Percentiles rank a stretch among this genome's conserved stretches.
Evolutionary conservation across 2,797 vertebrate genomes (phyloP).

Genomic region (Serranus cabrilla): DNA sequence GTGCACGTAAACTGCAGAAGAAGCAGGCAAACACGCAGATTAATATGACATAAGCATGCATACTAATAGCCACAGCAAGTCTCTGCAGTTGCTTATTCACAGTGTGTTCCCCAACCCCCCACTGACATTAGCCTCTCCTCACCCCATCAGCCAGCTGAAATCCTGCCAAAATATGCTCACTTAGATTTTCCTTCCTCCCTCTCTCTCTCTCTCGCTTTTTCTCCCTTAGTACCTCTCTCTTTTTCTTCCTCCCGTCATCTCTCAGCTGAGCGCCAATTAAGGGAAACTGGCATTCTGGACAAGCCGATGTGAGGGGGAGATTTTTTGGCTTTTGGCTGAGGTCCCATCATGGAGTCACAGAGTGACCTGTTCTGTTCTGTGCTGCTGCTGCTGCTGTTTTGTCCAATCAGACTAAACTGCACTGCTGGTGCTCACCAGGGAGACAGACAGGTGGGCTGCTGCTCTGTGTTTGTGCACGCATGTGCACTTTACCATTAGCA

Average conservation of each 20-base stretch:
- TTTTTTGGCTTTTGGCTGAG: constrained; percentile 56
- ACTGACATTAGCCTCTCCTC: constrained; percentile 71
- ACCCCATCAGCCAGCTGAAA: constrained; percentile 73
- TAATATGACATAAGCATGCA: constrained; percentile 26
- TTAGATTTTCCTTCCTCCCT: constrained; percentile 62
- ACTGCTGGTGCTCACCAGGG: constrained; percentile 6
- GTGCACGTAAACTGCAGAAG: not conserved
- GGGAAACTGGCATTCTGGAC: constrained; percentile 74
- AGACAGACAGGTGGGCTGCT: constrained; percentile 42
- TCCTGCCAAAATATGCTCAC: constrained; percentile 75
- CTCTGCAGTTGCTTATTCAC: constrained; percentile 50
- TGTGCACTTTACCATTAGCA: constrained; percentile 18
- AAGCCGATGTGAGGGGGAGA: constrained; percentile 39
- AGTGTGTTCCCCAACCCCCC: constrained; percentile 60
- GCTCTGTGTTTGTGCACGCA: constrained; percentile 3
- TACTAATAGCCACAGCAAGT: constrained; percentile 30
- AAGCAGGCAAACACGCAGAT: not conserved
- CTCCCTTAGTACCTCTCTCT: constrained; percentile 55
- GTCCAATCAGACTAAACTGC: constrained; percentile 48
- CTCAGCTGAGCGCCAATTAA: constrained; percentile 79
- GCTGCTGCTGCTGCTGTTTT: constrained; percentile 50
- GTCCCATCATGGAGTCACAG: constrained; percentile 58
- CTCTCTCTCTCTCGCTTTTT: constrained; percentile 42
- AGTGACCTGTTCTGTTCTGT: constrained; percentile 38
- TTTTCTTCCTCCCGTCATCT: constrained; percentile 48